Conservation (phyloP, 35 echinoderm and acorn worm genomes). For the Lytechinus variegatus region DNA sequence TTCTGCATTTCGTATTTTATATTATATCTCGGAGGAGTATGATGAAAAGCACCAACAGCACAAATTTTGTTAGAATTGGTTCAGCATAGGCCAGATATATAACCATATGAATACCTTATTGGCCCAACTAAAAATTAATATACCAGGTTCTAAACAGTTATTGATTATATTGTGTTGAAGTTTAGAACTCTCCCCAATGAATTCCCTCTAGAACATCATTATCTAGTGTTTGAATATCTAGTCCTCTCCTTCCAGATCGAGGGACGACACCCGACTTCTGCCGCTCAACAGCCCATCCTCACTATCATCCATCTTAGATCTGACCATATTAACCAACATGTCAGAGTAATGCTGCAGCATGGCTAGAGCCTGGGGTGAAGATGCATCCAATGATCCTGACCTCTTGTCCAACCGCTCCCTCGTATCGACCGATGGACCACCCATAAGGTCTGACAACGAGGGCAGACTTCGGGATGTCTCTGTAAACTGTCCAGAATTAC, state of each 20-base stretch:
- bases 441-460: not conserved
- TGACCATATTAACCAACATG: constrained; percentile 51
- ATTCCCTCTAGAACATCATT: no score
- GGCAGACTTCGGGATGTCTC: not conserved
- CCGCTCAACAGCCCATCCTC: constrained; percentile 27
- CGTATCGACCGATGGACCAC: not conserved
- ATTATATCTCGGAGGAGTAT: no score
- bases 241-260: constrained; percentile 16
- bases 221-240: not conserved
- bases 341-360: constrained; percentile 63
- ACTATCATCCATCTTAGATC: constrained; percentile 55
- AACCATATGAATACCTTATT: no score
- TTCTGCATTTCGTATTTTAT: no score
- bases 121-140: no score
- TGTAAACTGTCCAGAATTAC: not conserved
- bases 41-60: no score
- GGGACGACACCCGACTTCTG: not conserved
- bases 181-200: no score
- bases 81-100: no score
- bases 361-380: constrained; percentile 45
- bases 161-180: no score
- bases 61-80: no score
- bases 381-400: constrained; percentile 27
- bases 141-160: no score
- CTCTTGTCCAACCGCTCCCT: not conserved